Conservation (phyloP, 30 jellyfish, hydroid and myxozoan species). For the Rhopilema esculentum region DNA sequence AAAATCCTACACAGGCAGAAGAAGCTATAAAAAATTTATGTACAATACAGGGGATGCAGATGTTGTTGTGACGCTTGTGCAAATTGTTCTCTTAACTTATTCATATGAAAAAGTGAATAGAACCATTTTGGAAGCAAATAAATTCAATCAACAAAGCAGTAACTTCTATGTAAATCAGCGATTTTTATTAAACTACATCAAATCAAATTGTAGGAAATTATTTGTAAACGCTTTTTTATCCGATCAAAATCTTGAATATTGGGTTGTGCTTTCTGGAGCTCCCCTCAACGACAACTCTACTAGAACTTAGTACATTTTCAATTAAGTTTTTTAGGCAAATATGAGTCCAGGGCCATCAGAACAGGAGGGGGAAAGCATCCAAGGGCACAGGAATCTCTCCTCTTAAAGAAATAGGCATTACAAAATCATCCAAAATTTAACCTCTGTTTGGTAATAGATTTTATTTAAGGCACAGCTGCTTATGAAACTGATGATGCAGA, state of each 20-base stretch:
- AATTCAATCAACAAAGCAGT: neutral
- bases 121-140: neutral
- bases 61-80: neutral
- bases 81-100: neutral
- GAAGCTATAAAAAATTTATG: neutral
- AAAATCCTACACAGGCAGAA: neutral
- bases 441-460: neutral
- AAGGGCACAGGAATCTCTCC: neutral
- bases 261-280: neutral
- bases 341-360: neutral
- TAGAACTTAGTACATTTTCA: neutral
- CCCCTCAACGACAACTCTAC: too few relatives aligned
- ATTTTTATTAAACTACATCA: neutral
- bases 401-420: neutral
- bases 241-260: neutral
- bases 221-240: neutral
- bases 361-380: neutral
- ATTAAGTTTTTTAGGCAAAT: neutral
- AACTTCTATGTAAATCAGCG: too few relatives aligned
- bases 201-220: neutral
- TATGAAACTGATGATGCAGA: neutral
- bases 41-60: too few relatives aligned
- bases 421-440: neutral
- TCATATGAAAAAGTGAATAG: neutral
- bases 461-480: neutral